These are phyloP conservation scores for Macrobrachium rosenbergii DNA, from an alignment of 1,140 invertebrate genomes.

Conservation along the genomic window DNA sequence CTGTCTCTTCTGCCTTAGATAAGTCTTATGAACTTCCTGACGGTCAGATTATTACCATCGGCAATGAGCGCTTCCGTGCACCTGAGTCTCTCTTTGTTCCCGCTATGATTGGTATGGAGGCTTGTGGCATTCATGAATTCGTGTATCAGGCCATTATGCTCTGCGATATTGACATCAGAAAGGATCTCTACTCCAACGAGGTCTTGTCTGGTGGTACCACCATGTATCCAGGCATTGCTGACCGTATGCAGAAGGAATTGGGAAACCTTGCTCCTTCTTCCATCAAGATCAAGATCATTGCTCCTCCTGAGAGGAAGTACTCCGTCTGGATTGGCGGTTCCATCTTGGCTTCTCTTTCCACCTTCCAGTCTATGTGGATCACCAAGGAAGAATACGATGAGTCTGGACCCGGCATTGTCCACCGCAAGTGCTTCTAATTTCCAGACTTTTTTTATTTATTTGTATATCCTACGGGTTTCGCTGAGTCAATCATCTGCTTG, in stretches of 20 bases:
- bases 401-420: slow-evolving; percentile 40
- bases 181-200: slow-evolving; percentile 82
- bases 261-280: slow-evolving; percentile 85
- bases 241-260: slow-evolving; percentile 91
- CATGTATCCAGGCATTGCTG: slow-evolving; percentile 88
- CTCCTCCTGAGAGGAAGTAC: slow-evolving; percentile 83
- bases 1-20: slow-evolving; percentile 90
- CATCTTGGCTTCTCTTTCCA: slow-evolving; percentile 76
- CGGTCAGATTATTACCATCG: slow-evolving; percentile 81
- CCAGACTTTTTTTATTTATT: slow-evolving; percentile 70
- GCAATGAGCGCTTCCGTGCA: slow-evolving; percentile 79
- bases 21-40: slow-evolving; percentile 91
- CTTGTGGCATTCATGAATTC: slow-evolving; percentile 85
- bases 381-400: slow-evolving; percentile 70
- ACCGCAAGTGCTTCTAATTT: slow-evolving; percentile 68
- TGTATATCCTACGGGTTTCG: too few relatives aligned
- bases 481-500: too few relatives aligned
- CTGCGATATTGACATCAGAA: slow-evolving; percentile 82
- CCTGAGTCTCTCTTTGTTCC: slow-evolving; percentile 83
- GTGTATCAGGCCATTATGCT: slow-evolving; percentile 80
- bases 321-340: slow-evolving; percentile 77
- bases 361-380: slow-evolving; percentile 79
- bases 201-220: slow-evolving; percentile 84
- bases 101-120: slow-evolving; percentile 89
- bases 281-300: slow-evolving; percentile 96